Evolutionary conservation across 1,140 invertebrate species (phyloP), one percentile per base, ranked within the genome.

Genomic region (Drosophila mojavensis): DNA sequence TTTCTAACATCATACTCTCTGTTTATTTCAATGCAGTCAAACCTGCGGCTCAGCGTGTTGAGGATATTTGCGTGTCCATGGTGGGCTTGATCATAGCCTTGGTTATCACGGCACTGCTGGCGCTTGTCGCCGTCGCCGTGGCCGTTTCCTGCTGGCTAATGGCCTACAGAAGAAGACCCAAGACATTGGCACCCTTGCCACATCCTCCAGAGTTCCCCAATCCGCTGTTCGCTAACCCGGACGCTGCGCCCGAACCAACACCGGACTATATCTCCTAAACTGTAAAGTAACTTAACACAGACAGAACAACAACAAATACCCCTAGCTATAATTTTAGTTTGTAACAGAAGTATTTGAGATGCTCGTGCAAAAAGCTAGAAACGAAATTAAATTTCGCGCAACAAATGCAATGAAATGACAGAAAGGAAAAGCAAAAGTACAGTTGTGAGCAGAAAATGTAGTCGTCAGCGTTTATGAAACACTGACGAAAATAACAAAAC

Each of bases 171-270:
- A 95, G 97, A 73, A 95, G 96, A 82, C 96, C 97, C 54, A 97
- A 97, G 84, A 95, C 95, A 54, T 94, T 96, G 64, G 97, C 97
- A 54, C 97, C 97, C 68, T 94, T 98, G 88, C 97, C 97, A 75
- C 97, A 98, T 94, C 97, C 97, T 58, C 96, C 97, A 74, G 97
- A 98, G 93, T 98, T 98, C 93, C 97, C 97, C 58, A 98, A 98
- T 92, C 97, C 97, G 58, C 94, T 98, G 77, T 98, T 98, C 93
- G 97, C 97, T 84, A 97, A 97, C 82, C 96, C 94, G 81, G 95
- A 96, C 84, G 88, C 91, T 76, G 92, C 91, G 90, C 93, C 91
- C 59, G 92, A 92, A 68, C 93, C 93, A 84, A 93, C 93, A 92
- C 93, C 93, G 41, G 92, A 92, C 45, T 92, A 92, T 68, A 64